Evolutionary conservation across 2,797 vertebrate genomes (phyloP).

Genomic region (Liasis olivaceus): DNA sequence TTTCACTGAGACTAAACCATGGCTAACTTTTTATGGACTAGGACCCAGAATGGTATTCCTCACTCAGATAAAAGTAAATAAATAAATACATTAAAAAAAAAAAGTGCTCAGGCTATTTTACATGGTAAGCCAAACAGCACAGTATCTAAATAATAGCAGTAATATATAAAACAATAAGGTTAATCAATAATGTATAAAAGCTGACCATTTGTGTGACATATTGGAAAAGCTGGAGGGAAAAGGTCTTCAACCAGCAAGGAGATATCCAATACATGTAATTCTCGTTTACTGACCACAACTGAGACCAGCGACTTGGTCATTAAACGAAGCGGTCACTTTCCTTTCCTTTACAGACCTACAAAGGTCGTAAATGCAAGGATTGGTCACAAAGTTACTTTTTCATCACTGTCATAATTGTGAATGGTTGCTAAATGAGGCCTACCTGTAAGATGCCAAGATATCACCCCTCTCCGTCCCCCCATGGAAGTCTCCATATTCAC

Average conservation of each 20-base stretch:
- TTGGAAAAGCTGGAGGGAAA: too few relatives aligned
- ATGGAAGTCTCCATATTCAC: background rate
- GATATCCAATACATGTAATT: background rate
- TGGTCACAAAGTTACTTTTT: background rate
- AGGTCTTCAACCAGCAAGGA: too few relatives aligned
- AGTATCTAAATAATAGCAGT: background rate
- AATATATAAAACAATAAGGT: background rate
- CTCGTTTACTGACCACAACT: background rate
- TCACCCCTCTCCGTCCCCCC: background rate
- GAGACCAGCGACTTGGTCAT: background rate
- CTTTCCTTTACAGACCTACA: background rate
- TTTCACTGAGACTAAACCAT: background rate
- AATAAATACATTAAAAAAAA: too few relatives aligned
- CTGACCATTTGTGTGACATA: background rate
- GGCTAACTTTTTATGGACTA: background rate
- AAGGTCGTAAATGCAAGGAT: background rate
- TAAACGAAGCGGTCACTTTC: background rate
- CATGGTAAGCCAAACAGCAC: background rate
- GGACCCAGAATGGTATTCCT: background rate
- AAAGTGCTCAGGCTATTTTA: background rate
- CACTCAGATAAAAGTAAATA: background rate
- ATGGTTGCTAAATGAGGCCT: background rate
- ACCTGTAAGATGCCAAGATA: background rate
- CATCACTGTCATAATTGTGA: background rate
- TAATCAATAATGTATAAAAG: background rate